phyloP scores from a whole-genome alignment of 2,113 vertebrate genomes.

The Elachura formosa region DNA sequence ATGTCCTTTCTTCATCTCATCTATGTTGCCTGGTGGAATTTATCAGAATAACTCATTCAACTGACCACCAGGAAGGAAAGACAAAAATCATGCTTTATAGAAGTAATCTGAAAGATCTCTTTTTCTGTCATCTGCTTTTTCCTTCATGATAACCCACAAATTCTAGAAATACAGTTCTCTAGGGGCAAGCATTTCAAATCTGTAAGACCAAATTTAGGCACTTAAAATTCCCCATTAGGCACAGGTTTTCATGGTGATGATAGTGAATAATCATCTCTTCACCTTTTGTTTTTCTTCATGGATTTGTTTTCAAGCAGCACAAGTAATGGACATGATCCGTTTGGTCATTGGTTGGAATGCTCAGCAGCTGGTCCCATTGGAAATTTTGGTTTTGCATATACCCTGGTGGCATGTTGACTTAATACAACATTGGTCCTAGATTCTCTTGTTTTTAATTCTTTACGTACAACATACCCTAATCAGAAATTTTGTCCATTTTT shows the following conservation, averaged over 20 bases:
- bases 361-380: neutral
- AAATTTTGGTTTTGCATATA: neutral
- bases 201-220: neutral
- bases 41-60: neutral
- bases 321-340: neutral
- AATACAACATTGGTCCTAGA: neutral
- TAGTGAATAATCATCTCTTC: neutral
- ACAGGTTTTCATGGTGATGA: accelerated
- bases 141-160: neutral
- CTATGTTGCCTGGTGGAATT: neutral
- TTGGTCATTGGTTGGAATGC: neutral
- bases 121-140: neutral
- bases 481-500: neutral
- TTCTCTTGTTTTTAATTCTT: neutral
- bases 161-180: neutral
- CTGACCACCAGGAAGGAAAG: neutral
- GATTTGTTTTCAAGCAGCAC: neutral
- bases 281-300: neutral
- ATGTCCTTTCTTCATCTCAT: neutral
- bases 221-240: neutral
- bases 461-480: neutral
- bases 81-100: neutral
- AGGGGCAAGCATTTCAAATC: neutral
- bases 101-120: neutral
- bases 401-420: neutral